phyloP scores from a whole-genome alignment of 2,888 invertebrate genomes.

The Tipula vernalis region DNA sequence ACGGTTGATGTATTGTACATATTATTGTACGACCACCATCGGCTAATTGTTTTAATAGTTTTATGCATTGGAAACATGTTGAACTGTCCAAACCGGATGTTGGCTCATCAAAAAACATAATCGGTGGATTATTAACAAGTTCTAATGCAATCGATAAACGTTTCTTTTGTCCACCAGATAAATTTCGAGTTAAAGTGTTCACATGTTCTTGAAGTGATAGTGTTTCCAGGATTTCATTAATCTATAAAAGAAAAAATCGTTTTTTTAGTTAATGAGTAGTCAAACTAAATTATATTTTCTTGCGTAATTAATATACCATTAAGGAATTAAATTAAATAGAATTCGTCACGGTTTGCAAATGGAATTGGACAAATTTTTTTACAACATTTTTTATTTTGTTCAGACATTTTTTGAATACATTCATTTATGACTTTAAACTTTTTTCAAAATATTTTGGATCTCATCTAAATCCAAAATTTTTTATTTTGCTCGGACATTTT shows the following conservation, averaged over 20 bases:
- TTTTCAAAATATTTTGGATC: too few species aligned
- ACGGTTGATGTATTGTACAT: slow-evolving; percentile 87
- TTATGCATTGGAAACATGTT: slow-evolving; percentile 89
- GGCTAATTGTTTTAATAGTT: slow-evolving; percentile 75
- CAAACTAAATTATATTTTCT: not conserved
- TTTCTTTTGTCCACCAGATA: slow-evolving; percentile 92
- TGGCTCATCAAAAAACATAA: slow-evolving; percentile 97
- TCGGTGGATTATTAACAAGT: slow-evolving; percentile 90
- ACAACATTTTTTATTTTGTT: too few species aligned
- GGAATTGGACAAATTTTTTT: too few species aligned
- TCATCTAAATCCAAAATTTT: too few species aligned
- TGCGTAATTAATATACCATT: not conserved
- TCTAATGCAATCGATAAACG: slow-evolving; percentile 88
- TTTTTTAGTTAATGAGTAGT: not conserved
- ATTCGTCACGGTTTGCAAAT: too few species aligned
- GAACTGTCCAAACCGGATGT: slow-evolving; percentile 93
- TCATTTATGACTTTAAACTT: too few species aligned
- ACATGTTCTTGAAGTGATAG: slow-evolving; percentile 76
- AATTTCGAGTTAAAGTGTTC: slow-evolving; percentile 78
- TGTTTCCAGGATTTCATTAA: slow-evolving; percentile 82
- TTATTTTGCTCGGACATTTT: too few species aligned
- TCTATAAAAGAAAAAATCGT: slow-evolving; percentile 42
- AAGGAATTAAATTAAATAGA: too few species aligned
- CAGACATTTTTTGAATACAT: too few species aligned
- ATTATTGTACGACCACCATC: slow-evolving; percentile 87